phyloP scores from a whole-genome alignment of 2,888 invertebrate genomes.

The Pachycephus smyrnensis region DNA sequence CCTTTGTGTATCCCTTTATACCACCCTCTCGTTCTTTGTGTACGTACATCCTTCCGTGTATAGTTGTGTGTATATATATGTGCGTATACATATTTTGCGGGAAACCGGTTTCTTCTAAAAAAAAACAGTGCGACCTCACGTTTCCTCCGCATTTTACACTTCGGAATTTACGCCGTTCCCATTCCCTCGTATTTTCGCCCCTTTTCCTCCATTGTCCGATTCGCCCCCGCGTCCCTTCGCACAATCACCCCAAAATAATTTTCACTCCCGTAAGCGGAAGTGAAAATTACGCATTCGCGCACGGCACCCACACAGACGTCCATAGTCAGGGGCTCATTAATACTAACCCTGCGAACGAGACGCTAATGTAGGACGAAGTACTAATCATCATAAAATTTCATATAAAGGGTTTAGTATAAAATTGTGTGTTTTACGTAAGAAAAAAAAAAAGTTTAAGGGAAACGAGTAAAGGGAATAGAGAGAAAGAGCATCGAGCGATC shows the following conservation, averaged over 20 bases:
- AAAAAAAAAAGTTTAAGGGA: not conserved
- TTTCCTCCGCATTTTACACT: conserved; percentile 35
- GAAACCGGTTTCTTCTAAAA: conserved; percentile 58
- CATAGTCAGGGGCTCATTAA: not conserved
- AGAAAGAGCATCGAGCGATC: not conserved
- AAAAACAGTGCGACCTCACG: conserved; percentile 52
- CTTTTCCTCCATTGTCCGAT: not conserved
- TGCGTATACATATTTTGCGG: conserved; percentile 46
- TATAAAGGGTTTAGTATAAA: not conserved
- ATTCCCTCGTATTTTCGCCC: not conserved
- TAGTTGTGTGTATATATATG: conserved; percentile 8
- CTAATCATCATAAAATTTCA: not conserved
- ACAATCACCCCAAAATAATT: not conserved
- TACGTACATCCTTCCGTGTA: not conserved
- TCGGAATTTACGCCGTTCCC: not conserved
- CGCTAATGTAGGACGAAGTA: not conserved
- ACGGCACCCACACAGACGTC: not conserved
- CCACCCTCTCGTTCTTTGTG: not conserved
- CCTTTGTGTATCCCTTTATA: conserved; percentile 31
- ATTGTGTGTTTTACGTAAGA: not conserved
- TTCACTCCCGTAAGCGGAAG: not conserved
- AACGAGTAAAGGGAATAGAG: not conserved
- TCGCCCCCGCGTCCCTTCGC: not conserved
- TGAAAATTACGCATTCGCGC: not conserved
- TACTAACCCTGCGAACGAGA: not conserved